phyloP scores from a whole-genome alignment of 2,797 vertebrate species.

The Poecilia velifera region DNA sequence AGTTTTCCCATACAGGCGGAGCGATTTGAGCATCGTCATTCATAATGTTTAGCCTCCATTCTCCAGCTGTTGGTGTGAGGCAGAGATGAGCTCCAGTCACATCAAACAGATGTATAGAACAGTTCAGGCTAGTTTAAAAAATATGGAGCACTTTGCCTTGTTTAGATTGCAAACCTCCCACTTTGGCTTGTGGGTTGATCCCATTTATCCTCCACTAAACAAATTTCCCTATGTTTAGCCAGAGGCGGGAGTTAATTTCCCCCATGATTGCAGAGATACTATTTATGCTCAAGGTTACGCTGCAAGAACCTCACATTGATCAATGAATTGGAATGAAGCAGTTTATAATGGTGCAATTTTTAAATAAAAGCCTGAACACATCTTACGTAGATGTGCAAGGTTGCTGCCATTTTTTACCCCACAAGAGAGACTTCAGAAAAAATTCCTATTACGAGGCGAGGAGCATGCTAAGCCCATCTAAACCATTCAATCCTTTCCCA shows the following conservation, averaged over 20 bases:
- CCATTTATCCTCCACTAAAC: not conserved
- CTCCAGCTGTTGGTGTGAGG: not conserved
- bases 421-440: not conserved
- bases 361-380: not conserved
- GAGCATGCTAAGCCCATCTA: conserved; percentile 27
- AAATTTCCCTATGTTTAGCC: not conserved
- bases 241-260: not conserved
- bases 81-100: not conserved
- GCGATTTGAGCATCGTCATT: not conserved
- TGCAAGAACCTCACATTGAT: not conserved
- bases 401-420: not conserved
- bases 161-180: not conserved
- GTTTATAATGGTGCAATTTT: not conserved
- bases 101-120: not conserved
- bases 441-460: not conserved
- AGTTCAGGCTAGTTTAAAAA: not conserved
- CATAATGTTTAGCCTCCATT: not conserved
- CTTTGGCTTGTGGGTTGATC: not conserved
- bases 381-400: not conserved
- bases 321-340: not conserved
- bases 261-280: not conserved
- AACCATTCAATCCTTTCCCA: conserved; percentile 36
- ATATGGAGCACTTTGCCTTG: not conserved
- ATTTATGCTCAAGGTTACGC: not conserved
- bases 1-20: not conserved